Evolutionary conservation across 2,888 invertebrate genomes (phyloP).

Genomic region (Calameuta idolon): DNA sequence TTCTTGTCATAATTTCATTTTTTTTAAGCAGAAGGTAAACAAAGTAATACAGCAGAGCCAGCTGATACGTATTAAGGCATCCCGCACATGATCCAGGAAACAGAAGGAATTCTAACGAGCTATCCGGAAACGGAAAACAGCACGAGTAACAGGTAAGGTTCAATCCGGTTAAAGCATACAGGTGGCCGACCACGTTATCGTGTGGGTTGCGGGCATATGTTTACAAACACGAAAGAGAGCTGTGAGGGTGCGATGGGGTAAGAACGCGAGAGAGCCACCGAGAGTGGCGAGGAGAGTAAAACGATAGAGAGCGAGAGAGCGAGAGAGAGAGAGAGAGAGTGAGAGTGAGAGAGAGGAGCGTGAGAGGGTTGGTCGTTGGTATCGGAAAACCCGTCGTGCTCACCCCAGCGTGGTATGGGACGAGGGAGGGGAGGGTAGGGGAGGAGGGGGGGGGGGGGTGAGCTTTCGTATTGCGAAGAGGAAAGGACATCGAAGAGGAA

Average conservation of each 20-base stretch:
- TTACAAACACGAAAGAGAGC: constrained; percentile 45
- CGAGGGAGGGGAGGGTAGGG: neutral
- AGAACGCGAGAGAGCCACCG: constrained; percentile 21
- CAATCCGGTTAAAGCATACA: constrained; percentile 65
- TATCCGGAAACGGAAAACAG: constrained; percentile 51
- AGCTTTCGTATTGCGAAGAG: neutral
- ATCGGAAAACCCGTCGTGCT: neutral
- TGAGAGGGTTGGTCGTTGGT: neutral
- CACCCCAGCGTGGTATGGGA: neutral
- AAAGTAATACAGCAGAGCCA: too few species aligned
- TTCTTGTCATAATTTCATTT: too few species aligned
- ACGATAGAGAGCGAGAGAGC: neutral
- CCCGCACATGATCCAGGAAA: too few species aligned
- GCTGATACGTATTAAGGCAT: too few species aligned
- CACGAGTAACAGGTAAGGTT: constrained; percentile 66
- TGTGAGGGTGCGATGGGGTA: constrained; percentile 15
- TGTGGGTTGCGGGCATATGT: constrained; percentile 47
- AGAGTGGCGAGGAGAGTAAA: constrained; percentile 22
- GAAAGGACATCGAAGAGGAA: constrained; percentile 6
- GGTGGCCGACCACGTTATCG: constrained; percentile 62
- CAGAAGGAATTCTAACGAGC: constrained; percentile 26
- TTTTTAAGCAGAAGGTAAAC: too few species aligned
- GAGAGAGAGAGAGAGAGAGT: neutral
- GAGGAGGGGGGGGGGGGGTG: neutral
- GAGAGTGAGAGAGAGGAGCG: constrained; percentile 10